A percentile compares a stretch with the other conserved stretches of the same genome.
These are phyloP conservation scores for Tenodera sinensis DNA, from an alignment of 2,888 invertebrate species.

Conservation along the genomic window DNA sequence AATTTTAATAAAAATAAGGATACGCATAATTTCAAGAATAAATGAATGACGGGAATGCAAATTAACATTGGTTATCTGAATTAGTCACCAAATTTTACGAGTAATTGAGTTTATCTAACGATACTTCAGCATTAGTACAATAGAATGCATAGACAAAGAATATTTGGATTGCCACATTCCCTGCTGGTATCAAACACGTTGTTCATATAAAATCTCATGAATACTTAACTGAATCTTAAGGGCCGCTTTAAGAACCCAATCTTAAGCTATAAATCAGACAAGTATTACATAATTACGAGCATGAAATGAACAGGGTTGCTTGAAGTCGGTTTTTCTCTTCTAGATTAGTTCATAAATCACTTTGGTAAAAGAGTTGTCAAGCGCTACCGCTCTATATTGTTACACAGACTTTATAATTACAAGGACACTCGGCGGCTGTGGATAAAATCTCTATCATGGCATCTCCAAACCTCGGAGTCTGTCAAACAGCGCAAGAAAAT, in stretches of 20 bases:
- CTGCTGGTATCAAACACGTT: not conserved
- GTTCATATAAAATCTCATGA: not conserved
- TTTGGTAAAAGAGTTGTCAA: not conserved
- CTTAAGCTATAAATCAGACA: not conserved
- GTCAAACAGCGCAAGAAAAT: not conserved
- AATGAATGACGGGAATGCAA: too few relatives aligned
- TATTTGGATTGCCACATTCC: not conserved
- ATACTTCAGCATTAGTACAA: too few relatives aligned
- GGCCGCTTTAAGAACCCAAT: not conserved
- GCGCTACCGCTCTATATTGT: not conserved
- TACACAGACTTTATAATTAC: not conserved
- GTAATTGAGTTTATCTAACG: too few relatives aligned
- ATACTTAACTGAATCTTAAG: not conserved
- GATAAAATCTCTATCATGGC: not conserved
- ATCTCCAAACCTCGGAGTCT: not conserved
- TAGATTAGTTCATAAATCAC: not conserved
- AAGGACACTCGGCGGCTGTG: not conserved
- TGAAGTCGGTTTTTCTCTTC: not conserved
- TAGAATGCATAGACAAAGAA: not conserved
- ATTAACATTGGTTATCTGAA: too few relatives aligned
- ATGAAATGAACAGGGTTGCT: not conserved
- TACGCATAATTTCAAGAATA: too few relatives aligned
- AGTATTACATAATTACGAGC: not conserved
- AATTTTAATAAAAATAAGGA: too few relatives aligned
- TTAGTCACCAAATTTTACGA: too few relatives aligned